These are phyloP conservation scores for Melanostigma gelatinosum DNA, from an alignment of 2,113 vertebrate species.

Conservation along the genomic window DNA sequence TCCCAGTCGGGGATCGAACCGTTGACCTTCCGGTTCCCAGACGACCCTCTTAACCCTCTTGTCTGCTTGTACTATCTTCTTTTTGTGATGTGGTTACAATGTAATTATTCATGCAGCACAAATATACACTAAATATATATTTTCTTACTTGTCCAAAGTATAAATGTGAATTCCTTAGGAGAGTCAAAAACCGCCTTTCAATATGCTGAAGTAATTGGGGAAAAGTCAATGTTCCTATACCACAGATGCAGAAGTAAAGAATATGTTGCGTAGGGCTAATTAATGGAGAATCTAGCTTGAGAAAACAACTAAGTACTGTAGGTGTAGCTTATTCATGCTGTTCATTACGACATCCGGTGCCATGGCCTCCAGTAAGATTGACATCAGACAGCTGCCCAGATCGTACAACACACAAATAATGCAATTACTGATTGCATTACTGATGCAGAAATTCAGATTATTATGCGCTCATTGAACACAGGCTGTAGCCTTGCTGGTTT, in stretches of 20 bases:
- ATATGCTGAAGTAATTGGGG: not conserved
- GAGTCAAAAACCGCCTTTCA: not conserved
- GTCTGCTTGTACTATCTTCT: no score
- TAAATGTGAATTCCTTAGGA: not conserved
- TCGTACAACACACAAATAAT: constrained; percentile 50
- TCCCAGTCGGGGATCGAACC: no score
- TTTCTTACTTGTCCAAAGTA: not conserved
- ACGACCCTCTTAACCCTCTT: no score
- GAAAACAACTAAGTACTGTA: constrained; percentile 38
- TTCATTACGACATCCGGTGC: constrained; percentile 53
- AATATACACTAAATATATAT: not conserved
- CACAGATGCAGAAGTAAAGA: constrained; percentile 16
- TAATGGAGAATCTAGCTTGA: constrained; percentile 28
- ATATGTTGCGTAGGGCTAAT: constrained; percentile 30
- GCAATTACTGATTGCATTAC: no score
- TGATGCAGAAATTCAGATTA: constrained; percentile 62
- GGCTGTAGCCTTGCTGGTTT: constrained; percentile 9
- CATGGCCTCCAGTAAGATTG: constrained; percentile 54
- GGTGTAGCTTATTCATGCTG: constrained; percentile 34
- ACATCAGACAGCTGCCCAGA: constrained; percentile 71
- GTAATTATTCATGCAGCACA: not conserved
- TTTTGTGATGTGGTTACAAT: not conserved
- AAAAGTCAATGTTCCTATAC: constrained; percentile 5
- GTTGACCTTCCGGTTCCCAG: no score
- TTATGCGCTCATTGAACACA: constrained; percentile 28